A percentile compares a stretch with the other conserved stretches of the same genome.
Conservation (phyloP, 1,140 invertebrate species). For the Oscheius sp. region DNA sequence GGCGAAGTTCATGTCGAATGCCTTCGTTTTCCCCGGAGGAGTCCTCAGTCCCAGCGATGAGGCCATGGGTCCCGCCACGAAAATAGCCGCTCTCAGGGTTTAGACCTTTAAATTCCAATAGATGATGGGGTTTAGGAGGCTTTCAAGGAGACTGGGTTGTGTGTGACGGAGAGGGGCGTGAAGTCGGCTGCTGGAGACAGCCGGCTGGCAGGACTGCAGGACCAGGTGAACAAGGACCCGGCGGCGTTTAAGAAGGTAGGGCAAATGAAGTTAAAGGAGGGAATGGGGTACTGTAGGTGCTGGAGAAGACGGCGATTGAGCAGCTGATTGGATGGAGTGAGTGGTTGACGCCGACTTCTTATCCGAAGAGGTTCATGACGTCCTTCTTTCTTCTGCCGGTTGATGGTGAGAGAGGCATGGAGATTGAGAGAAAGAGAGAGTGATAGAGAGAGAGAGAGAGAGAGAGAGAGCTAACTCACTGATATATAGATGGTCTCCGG, state of each 20-base stretch:
- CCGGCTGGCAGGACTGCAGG: conserved; percentile 4
- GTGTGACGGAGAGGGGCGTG: conserved; percentile 20
- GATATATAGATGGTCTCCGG: conserved; percentile 32
- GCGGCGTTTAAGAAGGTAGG: conserved; percentile 15
- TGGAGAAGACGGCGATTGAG: not conserved
- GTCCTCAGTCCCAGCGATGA: conserved; percentile 23
- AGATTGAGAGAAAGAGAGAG: too few species aligned
- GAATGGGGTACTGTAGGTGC: not conserved
- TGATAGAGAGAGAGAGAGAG: too few species aligned
- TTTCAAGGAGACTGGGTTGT: conserved; percentile 38
- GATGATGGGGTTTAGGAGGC: conserved; percentile 13
- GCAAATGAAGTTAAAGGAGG: not conserved
- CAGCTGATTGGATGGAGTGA: conserved; percentile 16
- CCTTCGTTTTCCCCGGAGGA: conserved; percentile 38
- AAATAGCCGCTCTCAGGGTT: not conserved
- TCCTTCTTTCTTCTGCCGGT: conserved; percentile 18
- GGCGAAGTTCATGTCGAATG: conserved; percentile 37
- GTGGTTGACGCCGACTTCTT: conserved; percentile 23
- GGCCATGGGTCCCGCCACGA: not conserved
- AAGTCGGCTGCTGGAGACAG: not conserved
- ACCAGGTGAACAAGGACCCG: conserved; percentile 2
- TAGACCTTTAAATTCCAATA: too few species aligned
- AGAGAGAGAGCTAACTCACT: too few species aligned
- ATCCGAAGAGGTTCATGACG: conserved; percentile 27
- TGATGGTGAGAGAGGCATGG: too few species aligned